phyloP scores from a whole-genome alignment of 2,888 invertebrate genomes.

The Drosophila putrida region DNA sequence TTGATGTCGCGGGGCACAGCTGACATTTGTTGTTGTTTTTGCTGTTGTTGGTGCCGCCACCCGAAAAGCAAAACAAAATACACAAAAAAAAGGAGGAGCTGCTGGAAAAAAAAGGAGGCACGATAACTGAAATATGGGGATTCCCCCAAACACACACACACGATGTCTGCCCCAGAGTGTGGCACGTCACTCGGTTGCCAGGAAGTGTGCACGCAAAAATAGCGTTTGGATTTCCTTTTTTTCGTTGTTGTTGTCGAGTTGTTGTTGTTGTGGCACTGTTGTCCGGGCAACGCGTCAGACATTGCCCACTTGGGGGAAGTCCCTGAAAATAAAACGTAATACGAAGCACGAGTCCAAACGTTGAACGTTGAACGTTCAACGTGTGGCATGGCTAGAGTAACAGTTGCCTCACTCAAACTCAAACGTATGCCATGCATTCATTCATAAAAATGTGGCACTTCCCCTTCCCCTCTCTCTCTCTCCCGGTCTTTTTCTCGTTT shows the following conservation, averaged over 20 bases:
- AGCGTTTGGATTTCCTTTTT: slow-evolving; percentile 46
- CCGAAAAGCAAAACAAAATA: slow-evolving; percentile 24
- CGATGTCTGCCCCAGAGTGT: slow-evolving; percentile 3
- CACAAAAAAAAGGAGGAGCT: slow-evolving; percentile 28
- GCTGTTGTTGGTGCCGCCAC: too few species aligned
- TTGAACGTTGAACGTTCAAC: slow-evolving; percentile 15
- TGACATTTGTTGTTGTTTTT: slow-evolving; percentile 73
- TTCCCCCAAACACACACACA: slow-evolving; percentile 6
- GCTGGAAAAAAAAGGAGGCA: neutral
- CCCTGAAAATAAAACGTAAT: slow-evolving; percentile 51
- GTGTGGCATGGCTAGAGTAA: slow-evolving; percentile 40
- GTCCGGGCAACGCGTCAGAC: slow-evolving; percentile 53
- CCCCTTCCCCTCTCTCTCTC: neutral
- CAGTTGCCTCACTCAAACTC: slow-evolving; percentile 36
- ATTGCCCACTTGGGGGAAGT: slow-evolving; percentile 56
- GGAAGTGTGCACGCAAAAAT: slow-evolving; percentile 60
- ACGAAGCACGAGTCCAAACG: slow-evolving; percentile 41
- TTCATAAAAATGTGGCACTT: slow-evolving; percentile 71
- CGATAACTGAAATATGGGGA: slow-evolving; percentile 9
- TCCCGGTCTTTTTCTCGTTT: too few species aligned
- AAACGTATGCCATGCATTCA: slow-evolving; percentile 71
- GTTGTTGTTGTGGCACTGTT: slow-evolving; percentile 38
- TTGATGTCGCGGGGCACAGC: slow-evolving; percentile 55
- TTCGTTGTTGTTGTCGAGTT: slow-evolving; percentile 12
- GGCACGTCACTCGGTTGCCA: slow-evolving; percentile 14